phyloP scores from a whole-genome alignment of 2,113 vertebrate genomes.

The Nothoprocta perdicaria region DNA sequence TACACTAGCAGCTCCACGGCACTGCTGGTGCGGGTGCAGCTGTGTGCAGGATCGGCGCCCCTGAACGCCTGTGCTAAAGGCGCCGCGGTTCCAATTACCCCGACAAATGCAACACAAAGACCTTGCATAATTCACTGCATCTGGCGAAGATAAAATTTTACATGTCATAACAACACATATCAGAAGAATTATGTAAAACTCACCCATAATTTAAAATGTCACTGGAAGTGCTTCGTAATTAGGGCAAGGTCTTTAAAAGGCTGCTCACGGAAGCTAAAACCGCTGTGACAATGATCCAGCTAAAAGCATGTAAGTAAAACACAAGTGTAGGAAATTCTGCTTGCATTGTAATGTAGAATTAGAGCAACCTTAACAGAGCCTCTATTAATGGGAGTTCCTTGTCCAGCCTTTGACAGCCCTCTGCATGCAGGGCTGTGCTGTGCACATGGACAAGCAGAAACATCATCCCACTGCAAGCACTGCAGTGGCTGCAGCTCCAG shows the following conservation, averaged over 20 bases:
- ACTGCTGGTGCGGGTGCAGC: neutral
- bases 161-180: constrained; percentile 41
- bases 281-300: constrained; percentile 17
- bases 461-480: too few relatives aligned
- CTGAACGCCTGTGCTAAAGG: neutral
- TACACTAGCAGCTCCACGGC: neutral
- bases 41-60: neutral
- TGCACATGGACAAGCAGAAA: neutral
- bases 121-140: constrained; percentile 38
- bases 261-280: neutral
- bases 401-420: neutral
- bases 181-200: constrained; percentile 55
- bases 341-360: neutral
- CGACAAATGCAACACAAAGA: constrained; percentile 44
- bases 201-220: constrained; percentile 67
- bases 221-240: constrained; percentile 45
- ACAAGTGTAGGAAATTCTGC: neutral
- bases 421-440: neutral
- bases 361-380: neutral
- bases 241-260: constrained; percentile 52
- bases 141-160: constrained; percentile 45
- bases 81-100: neutral
- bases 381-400: neutral
- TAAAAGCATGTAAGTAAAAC: neutral
- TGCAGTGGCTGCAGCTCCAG: neutral